Base-by-base conservation (phyloP, 2,113 vertebrate species). In the Gymnocephalus cernua region DNA sequence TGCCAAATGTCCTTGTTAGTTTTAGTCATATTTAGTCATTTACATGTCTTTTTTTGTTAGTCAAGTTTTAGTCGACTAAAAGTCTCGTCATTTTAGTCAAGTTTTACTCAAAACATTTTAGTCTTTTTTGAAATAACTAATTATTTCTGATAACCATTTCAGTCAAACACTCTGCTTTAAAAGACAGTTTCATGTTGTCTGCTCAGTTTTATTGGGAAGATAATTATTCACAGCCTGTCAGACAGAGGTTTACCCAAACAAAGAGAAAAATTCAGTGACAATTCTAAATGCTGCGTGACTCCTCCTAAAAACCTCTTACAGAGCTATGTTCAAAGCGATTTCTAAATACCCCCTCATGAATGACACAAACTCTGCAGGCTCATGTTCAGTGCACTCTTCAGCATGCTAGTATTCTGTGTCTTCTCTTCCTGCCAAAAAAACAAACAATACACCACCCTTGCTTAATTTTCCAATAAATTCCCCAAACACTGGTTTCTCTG, bases 151-250 rank as follows among this genome's bases (percentile, higher is more conserved):
- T n/a, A n/a, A n/a, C n/a, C n/a, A n/a, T n/a, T n/a, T n/a, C n/a
- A n/a, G n/a, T n/a, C n/a, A n/a, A n/a, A n/a, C n/a, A n/a, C n/a
- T n/a, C 25, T 81, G 9, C 74, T 82, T 64, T 78, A 7, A 77
- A 68, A 79, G 25, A 47, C 62, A 18, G 3, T 68, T 82, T 83
- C 18, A 65, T 67, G 58, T 65, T 86, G 80, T 68, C 15, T 9
- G 45, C 70, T 65, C 45, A 12, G 18, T 72, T 67, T 68, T 63
- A 53, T 74, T 51, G 21, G 44, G 48, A 66, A 61, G 63, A 48
- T 61, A 64, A 85, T 74, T 62, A 78, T 79, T 83, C 58, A n/a
- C 15, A 63, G 54, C 23, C 82, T 74, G 61, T 80, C 84, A 86
- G 64, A 72, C 51, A 29, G 58, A 73, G 44, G n/a, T 84, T 72